A percentile compares a stretch with the other conserved stretches of the same genome.
These are phyloP conservation scores for Electrona antarctica DNA, from an alignment of 2,113 vertebrate genomes.

Conservation along the genomic window DNA sequence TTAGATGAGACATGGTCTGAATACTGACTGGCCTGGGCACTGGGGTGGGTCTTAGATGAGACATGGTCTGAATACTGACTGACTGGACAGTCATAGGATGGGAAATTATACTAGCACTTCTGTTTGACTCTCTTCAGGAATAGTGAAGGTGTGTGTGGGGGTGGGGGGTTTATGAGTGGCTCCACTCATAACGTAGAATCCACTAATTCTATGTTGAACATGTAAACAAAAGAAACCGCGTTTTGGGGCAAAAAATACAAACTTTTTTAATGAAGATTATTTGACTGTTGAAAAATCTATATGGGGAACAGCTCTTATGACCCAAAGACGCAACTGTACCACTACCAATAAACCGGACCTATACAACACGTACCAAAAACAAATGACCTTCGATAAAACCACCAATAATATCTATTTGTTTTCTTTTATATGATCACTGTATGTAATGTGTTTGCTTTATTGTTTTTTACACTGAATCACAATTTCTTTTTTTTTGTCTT, in stretches of 20 bases:
- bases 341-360: slow-evolving; percentile 57
- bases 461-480: no score
- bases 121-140: slow-evolving; percentile 45
- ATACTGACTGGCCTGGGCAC: slow-evolving; percentile 29
- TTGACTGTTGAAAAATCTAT: slow-evolving; percentile 48
- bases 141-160: slow-evolving; percentile 6
- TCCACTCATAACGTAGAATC: background rate
- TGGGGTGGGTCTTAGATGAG: slow-evolving; percentile 67
- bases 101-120: slow-evolving; percentile 67
- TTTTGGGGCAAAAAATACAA: slow-evolving; percentile 32
- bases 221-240: slow-evolving; percentile 24
- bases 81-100: slow-evolving; percentile 5
- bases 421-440: slow-evolving; percentile 24
- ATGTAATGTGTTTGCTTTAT: slow-evolving; percentile 36
- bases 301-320: slow-evolving; percentile 60
- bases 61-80: background rate
- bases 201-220: slow-evolving; percentile 15
- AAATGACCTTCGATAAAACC: slow-evolving; percentile 32
- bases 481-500: slow-evolving; percentile 26
- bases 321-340: slow-evolving; percentile 68
- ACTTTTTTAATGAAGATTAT: slow-evolving; percentile 38
- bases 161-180: slow-evolving; percentile 33
- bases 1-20: slow-evolving; percentile 63
- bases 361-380: slow-evolving; percentile 70
- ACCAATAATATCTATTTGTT: background rate